phyloP scores from a whole-genome alignment of 2,797 vertebrate species.

The Danio albolineatus region DNA sequence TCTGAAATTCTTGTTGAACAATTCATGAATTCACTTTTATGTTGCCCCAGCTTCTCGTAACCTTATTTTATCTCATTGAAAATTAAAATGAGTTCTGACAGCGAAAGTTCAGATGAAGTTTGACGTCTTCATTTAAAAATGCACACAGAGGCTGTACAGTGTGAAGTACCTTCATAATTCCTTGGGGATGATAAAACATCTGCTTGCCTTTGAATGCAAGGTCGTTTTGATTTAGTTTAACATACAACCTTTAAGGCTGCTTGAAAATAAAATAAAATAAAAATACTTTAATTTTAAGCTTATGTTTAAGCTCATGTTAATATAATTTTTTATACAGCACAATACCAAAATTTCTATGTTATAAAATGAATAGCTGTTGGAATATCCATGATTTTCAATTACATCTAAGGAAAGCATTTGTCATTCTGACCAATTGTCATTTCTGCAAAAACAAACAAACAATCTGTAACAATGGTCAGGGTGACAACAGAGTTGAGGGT shows the following conservation, averaged over 20 bases:
- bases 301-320: too few species aligned
- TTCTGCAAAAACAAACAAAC: too few species aligned
- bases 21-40: slow-evolving; percentile 17
- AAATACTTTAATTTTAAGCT: too few species aligned
- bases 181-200: slow-evolving; percentile 17
- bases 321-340: too few species aligned
- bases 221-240: slow-evolving; percentile 29
- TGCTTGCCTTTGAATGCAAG: slow-evolving; percentile 6
- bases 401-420: too few species aligned
- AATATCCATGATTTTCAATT: too few species aligned
- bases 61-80: neutral
- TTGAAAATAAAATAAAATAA: too few species aligned
- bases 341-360: too few species aligned
- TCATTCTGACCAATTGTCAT: too few species aligned
- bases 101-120: slow-evolving; percentile 41
- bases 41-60: neutral
- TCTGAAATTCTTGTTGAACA: neutral
- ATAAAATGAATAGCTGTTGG: too few species aligned
- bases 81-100: slow-evolving; percentile 21
- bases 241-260: neutral
- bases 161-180: neutral
- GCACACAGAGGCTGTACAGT: neutral
- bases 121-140: slow-evolving; percentile 23
- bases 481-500: too few species aligned
- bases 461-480: too few species aligned